Evolutionary conservation across 2,888 invertebrate species (phyloP).

Genomic region (Orthosia gracilis): DNA sequence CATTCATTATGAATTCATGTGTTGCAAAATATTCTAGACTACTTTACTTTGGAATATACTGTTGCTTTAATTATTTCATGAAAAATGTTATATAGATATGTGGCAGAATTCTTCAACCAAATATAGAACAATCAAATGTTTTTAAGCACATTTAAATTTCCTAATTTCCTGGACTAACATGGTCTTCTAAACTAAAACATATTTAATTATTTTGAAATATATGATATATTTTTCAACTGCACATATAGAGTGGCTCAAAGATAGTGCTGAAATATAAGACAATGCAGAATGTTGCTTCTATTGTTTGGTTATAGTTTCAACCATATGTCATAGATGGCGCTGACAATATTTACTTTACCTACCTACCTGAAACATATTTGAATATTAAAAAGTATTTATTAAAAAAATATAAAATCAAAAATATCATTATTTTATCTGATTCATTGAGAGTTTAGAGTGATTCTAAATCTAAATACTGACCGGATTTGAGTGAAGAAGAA

Average conservation of each 20-base stretch:
- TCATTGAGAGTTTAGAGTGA: no score
- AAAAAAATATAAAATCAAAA: no score
- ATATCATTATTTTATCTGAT: no score
- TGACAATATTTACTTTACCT: background rate
- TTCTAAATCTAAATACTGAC: no score
- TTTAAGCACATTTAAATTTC: background rate
- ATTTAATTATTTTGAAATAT: no score
- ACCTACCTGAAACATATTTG: background rate
- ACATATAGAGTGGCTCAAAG: no score
- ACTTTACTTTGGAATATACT: background rate
- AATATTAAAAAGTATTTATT: no score
- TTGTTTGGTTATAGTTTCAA: background rate
- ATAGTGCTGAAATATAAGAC: background rate
- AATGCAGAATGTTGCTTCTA: background rate
- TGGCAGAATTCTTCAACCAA: background rate
- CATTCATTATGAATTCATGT: slow-evolving; percentile 5
- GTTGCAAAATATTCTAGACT: slow-evolving; percentile 2
- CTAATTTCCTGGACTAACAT: background rate
- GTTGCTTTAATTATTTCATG: background rate
- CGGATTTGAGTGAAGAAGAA: no score
- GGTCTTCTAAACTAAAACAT: no score
- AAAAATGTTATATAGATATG: background rate
- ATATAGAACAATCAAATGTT: background rate
- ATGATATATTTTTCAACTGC: no score
- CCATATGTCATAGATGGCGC: slow-evolving; percentile 2